Base-by-base conservation (phyloP, 2,888 invertebrate species). In the Blastobasis adustella region DNA sequence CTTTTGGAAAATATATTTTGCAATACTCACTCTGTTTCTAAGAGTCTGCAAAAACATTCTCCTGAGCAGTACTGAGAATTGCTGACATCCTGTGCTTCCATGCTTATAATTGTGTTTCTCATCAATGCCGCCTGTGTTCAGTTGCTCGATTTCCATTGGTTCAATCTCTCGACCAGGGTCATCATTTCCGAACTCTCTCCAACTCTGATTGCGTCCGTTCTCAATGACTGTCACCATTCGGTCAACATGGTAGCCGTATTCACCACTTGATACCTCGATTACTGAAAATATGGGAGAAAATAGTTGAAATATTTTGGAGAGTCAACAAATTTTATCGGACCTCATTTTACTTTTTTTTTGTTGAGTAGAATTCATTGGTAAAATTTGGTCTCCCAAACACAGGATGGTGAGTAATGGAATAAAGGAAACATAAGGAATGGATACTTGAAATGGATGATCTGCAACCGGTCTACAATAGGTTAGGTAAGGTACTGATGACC, bases 231-330 rank as follows among this genome's bases (percentile, higher is more conserved):
- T 72, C 0, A 94, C 91, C 93, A 96, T 93, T 63, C 81, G 86
- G 23, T 94, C 93, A 3, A 91, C 88, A 62, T 91, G 91, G 9
- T 90, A 89, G 0, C 96, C 96, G 66, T 96, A 96, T 78, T 96
- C 96, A 0, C 93, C 93, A 53, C 93, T 92, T 4, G 94, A 93
- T 5, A 95, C 93, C 86, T 96, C 96, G 58, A 96, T 93, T 52
- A 95, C 95, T 95, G 69, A 6, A 46, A 37, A 23, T 1, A 46
- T 45, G 6, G 23, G 23, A 3, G 23, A 23, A 23, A 2, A 23
- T 23, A 23, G 23, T 23, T 23, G 23, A 23, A 23, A 23, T 23
- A 23, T 23, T 23, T 23, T 23, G 23, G 3, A 23, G 23, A 23
- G 23, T 23, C 23, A 23, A 23, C 23, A 23, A 3, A 23, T 23